phyloP scores from a whole-genome alignment of 2,113 vertebrate genomes.

The Mobula hypostoma region DNA sequence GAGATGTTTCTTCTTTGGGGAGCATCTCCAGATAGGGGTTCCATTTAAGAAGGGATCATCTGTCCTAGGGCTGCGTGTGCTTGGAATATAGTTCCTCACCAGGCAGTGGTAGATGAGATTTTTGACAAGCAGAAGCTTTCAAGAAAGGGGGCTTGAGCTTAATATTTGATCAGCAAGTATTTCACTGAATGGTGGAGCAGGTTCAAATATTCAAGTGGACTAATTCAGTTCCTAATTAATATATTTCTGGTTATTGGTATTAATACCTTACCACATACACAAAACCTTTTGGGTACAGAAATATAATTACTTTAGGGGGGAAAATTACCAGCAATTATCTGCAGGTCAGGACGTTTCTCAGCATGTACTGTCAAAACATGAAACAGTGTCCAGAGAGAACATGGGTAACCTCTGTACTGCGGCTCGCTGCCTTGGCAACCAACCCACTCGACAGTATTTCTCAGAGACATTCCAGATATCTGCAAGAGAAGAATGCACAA shows the following conservation, averaged over 20 bases:
- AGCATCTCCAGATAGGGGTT: no score
- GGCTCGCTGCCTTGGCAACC: constrained; percentile 82
- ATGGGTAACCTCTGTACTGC: constrained; percentile 78
- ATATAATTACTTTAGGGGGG: not conserved
- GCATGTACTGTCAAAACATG: constrained; percentile 76
- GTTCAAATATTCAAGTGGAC: no score
- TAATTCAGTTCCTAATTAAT: not conserved
- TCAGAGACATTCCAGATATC: constrained; percentile 83
- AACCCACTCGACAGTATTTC: constrained; percentile 70
- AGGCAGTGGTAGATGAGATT: no score
- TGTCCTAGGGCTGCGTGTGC: no score
- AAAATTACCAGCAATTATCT: constrained; percentile 69
- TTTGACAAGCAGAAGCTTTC: no score
- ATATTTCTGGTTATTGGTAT: not conserved
- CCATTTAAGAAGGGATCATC: no score
- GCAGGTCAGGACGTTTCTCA: constrained; percentile 55
- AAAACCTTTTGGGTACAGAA: not conserved
- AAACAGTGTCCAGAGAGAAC: constrained; percentile 87
- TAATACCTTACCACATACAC: not conserved
- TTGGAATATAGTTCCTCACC: no score
- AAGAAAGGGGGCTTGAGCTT: no score
- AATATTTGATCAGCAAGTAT: no score
- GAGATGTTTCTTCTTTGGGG: no score
- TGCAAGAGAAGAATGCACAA: constrained; percentile 44
- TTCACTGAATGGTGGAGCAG: no score